phyloP scores from a whole-genome alignment of 2,797 vertebrate species.

The Cyprinodon diabolis region DNA sequence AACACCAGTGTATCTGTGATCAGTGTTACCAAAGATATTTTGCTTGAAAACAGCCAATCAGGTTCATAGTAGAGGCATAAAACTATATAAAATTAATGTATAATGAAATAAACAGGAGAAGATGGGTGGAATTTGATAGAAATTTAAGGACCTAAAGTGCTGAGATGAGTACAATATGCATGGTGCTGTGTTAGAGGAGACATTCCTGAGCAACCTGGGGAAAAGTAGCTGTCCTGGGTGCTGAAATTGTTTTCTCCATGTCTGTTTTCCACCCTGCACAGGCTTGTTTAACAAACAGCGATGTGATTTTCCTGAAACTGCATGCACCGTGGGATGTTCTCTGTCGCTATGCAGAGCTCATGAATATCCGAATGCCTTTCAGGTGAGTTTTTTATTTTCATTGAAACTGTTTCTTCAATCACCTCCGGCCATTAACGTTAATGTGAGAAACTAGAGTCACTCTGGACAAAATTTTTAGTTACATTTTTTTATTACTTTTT shows the following conservation, averaged over 20 bases:
- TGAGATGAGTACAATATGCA: no score
- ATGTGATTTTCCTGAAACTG: slow-evolving; percentile 94
- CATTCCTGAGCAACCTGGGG: not conserved
- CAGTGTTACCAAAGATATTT: not conserved
- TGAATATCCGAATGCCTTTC: slow-evolving; percentile 98
- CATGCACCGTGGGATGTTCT: slow-evolving; percentile 95
- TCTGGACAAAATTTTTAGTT: not conserved
- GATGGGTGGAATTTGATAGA: no score
- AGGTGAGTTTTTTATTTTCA: slow-evolving; percentile 74
- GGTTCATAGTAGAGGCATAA: not conserved
- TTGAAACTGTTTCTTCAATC: no score
- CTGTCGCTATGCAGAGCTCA: slow-evolving; percentile 93
- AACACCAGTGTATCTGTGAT: no score
- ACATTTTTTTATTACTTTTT: not conserved
- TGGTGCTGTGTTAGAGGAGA: no score
- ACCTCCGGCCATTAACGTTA: not conserved
- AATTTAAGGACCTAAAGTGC: no score
- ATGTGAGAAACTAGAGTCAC: not conserved
- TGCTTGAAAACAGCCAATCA: not conserved
- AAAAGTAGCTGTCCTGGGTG: not conserved
- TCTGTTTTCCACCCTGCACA: slow-evolving; percentile 58
- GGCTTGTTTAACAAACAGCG: slow-evolving; percentile 90
- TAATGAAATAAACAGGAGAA: no score
- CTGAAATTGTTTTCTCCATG: slow-evolving; percentile 5
- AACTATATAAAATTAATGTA: no score